phyloP scores from a whole-genome alignment of 2,113 vertebrate species.

The Nyctereutes procyonoides region DNA sequence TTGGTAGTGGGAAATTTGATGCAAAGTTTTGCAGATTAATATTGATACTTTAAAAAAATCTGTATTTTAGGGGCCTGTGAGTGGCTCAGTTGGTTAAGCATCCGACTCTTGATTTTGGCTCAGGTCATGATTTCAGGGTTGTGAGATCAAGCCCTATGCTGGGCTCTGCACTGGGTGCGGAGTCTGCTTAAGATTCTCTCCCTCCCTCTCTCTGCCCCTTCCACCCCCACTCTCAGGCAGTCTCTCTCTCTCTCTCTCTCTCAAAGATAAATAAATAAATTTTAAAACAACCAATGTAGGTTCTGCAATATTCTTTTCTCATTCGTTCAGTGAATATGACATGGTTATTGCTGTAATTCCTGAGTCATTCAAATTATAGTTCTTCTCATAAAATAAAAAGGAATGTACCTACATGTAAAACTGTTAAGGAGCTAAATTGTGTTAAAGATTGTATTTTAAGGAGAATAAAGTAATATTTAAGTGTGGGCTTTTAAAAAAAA shows the following conservation, averaged over 20 bases:
- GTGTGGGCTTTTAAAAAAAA: background rate
- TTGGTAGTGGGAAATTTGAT: background rate
- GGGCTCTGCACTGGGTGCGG: background rate
- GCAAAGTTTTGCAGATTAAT: background rate
- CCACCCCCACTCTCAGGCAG: background rate
- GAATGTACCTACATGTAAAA: background rate
- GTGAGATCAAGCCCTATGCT: background rate
- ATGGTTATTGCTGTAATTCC: background rate
- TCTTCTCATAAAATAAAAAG: constrained; percentile 35
- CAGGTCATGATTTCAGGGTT: background rate
- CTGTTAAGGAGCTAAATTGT: background rate
- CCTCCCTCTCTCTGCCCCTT: background rate
- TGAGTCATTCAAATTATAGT: background rate
- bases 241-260: too few species aligned
- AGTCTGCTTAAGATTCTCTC: background rate
- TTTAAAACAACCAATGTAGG: background rate
- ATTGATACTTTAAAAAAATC: background rate
- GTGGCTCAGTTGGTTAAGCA: background rate
- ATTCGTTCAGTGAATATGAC: background rate
- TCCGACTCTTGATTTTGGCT: background rate
- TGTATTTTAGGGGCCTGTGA: background rate
- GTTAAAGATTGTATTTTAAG: background rate
- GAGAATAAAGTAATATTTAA: background rate
- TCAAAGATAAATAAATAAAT: background rate
- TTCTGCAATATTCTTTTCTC: background rate